These are phyloP conservation scores for Andrena camellia DNA, from an alignment of 2,888 invertebrate genomes.

Conservation along the genomic window DNA sequence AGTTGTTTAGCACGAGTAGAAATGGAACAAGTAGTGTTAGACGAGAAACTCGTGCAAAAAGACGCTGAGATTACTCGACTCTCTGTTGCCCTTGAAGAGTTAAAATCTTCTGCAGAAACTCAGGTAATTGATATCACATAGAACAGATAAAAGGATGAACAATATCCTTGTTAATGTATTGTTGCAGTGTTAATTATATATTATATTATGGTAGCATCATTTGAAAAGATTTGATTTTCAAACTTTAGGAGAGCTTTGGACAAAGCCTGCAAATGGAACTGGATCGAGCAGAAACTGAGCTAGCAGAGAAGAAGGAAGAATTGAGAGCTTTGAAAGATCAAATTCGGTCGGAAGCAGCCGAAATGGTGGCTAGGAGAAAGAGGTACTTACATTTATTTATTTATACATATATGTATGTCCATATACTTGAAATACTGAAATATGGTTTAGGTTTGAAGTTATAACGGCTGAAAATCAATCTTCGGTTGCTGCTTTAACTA, in stretches of 20 bases:
- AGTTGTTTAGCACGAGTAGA: conserved; percentile 74
- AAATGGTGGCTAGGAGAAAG: conserved; percentile 80
- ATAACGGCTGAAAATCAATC: conserved; percentile 83
- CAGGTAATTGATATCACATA: conserved; percentile 73
- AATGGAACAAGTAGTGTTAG: conserved; percentile 74
- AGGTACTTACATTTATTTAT: conserved; percentile 58
- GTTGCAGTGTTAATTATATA: neutral
- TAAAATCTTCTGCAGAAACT: conserved; percentile 80
- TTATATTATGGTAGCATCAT: neutral
- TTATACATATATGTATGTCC: neutral
- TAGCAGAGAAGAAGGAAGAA: conserved; percentile 81
- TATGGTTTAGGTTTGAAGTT: conserved; percentile 76
- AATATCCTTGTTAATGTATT: neutral
- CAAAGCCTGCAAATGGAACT: conserved; percentile 82
- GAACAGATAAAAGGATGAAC: neutral
- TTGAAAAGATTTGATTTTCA: conserved; percentile 4
- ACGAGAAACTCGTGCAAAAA: conserved; percentile 75
- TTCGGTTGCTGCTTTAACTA: conserved; percentile 79
- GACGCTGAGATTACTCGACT: conserved; percentile 77
- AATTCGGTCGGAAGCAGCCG: conserved; percentile 81
- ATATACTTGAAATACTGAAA: neutral
- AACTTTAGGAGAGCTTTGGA: conserved; percentile 80
- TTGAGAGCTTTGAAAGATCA: conserved; percentile 80
- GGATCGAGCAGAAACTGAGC: conserved; percentile 81
- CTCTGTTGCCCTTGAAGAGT: conserved; percentile 75